A percentile compares a stretch with the other conserved stretches of the same genome.
Conservation (phyloP, 2,888 invertebrate genomes). For the Rhagium mordax region DNA sequence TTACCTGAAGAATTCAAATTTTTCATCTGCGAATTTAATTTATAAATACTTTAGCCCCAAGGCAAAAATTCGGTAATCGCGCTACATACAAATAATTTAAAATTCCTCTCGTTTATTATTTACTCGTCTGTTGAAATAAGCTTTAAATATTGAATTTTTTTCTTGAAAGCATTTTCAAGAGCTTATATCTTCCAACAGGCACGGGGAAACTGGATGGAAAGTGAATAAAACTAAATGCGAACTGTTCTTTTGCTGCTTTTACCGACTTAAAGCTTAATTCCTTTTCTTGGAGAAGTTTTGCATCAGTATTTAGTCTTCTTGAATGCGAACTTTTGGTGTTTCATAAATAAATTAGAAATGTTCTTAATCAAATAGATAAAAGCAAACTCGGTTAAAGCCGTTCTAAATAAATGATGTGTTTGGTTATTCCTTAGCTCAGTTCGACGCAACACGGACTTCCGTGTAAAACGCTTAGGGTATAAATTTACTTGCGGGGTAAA, state of each 20-base stretch:
- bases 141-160: slow-evolving; percentile 7
- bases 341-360: slow-evolving; percentile 50
- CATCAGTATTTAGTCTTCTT: slow-evolving; percentile 32
- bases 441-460: neutral
- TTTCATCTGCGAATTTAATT: no score
- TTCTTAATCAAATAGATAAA: slow-evolving; percentile 50
- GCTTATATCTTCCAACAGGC: slow-evolving; percentile 10
- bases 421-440: neutral
- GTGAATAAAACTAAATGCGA: slow-evolving; percentile 36
- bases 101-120: slow-evolving; percentile 9
- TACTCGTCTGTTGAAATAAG: neutral
- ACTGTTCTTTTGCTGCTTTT: slow-evolving; percentile 37
- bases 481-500: neutral
- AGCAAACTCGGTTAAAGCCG: slow-evolving; percentile 44
- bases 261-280: slow-evolving; percentile 37
- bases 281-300: slow-evolving; percentile 36
- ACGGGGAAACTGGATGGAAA: slow-evolving; percentile 26
- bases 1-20: no score
- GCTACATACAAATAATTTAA: neutral
- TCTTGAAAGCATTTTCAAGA: neutral
- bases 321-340: slow-evolving; percentile 39
- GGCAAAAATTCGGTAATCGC: neutral
- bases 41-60: no score
- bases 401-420: slow-evolving; percentile 27
- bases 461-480: no score